A percentile compares a stretch with the other conserved stretches of the same genome.
Evolutionary conservation across 2,888 invertebrate genomes (phyloP).

Genomic region (Eupithecia inturbata): DNA sequence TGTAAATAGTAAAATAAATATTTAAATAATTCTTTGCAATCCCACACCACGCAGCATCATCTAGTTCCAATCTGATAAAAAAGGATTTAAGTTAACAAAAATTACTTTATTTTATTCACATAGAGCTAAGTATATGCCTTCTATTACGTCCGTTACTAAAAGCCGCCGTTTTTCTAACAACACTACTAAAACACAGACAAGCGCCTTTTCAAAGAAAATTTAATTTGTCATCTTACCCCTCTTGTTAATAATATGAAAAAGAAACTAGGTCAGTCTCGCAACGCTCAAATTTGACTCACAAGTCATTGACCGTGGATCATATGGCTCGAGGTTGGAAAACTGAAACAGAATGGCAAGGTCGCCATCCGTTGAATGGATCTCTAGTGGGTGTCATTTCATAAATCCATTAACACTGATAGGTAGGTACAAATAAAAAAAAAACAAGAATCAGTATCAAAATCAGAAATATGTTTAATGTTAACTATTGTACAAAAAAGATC

Average conservation of each 20-base stretch:
- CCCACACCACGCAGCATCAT: neutral
- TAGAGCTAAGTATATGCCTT: too few species aligned
- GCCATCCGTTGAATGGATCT: constrained; percentile 40
- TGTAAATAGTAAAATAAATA: neutral
- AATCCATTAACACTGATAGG: constrained; percentile 9
- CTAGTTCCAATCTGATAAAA: too few species aligned
- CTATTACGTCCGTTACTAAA: neutral
- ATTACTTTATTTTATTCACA: too few species aligned
- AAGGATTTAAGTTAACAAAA: too few species aligned
- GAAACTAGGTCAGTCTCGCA: constrained; percentile 70
- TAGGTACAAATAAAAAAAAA: neutral
- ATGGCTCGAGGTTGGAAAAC: constrained; percentile 74
- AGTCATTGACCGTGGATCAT: constrained; percentile 76
- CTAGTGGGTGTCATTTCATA: constrained; percentile 24
- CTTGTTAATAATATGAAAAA: constrained; percentile 39
- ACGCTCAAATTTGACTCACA: constrained; percentile 61
- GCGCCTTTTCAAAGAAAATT: constrained; percentile 30
- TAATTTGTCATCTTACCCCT: constrained; percentile 40
- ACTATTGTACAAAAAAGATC: too few species aligned
- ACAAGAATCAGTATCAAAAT: too few species aligned
- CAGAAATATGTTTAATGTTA: too few species aligned
- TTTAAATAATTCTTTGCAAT: neutral
- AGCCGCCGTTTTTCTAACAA: neutral
- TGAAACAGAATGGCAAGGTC: constrained; percentile 71
- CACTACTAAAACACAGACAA: neutral